phyloP scores from a whole-genome alignment of 2,113 vertebrate species.

The Acrocephalus arundinaceus region DNA sequence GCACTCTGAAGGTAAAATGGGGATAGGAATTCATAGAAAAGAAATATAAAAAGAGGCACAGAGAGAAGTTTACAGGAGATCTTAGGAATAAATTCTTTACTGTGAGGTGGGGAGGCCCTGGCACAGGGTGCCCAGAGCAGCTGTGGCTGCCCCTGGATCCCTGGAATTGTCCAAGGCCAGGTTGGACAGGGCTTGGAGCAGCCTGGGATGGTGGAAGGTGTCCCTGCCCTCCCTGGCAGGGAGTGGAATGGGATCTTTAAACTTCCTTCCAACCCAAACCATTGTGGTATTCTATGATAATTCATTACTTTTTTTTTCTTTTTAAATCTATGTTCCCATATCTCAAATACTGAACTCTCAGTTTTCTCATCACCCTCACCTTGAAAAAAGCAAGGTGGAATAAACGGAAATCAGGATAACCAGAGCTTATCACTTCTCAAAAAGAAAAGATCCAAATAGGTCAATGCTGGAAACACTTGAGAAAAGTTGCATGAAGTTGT shows the following conservation, averaged over 20 bases:
- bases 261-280: neutral
- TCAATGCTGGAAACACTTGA: neutral
- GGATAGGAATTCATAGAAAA: neutral
- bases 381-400: neutral
- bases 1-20: neutral
- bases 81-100: neutral
- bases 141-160: neutral
- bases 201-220: fast-evolving
- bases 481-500: too few relatives aligned
- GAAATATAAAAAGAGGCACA: neutral
- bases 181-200: fast-evolving
- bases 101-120: fast-evolving
- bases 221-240: neutral
- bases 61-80: neutral
- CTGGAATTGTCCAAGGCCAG: neutral
- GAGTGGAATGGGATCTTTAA: fast-evolving
- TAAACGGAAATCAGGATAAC: neutral
- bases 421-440: neutral
- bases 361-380: neutral
- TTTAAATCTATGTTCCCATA: fast-evolving
- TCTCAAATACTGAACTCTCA: too few relatives aligned
- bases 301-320: neutral
- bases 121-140: neutral
- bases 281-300: neutral
- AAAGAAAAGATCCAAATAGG: neutral